Evolutionary conservation across 2,113 vertebrate species (phyloP).

Genomic region (Cisticola juncidis): DNA sequence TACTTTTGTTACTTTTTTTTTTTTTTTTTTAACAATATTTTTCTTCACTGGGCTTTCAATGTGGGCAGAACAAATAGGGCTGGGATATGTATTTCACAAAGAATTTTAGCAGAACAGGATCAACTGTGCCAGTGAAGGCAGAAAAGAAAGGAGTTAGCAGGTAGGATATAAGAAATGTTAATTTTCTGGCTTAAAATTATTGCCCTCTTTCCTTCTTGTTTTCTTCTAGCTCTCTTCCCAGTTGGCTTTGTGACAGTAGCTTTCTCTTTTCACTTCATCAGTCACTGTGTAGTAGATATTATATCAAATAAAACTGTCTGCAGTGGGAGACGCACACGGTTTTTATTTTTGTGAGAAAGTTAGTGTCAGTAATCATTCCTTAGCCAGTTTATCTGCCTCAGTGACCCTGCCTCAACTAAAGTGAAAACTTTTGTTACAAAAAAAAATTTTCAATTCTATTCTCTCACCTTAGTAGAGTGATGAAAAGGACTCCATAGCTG

Average conservation of each 20-base stretch:
- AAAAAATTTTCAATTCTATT: slow-evolving; percentile 41
- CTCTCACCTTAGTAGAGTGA: not conserved
- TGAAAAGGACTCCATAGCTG: not conserved
- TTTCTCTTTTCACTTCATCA: slow-evolving; percentile 36
- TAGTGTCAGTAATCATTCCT: slow-evolving; percentile 38
- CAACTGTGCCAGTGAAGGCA: not conserved
- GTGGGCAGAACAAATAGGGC: not conserved
- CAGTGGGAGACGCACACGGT: not conserved
- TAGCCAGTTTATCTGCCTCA: slow-evolving; percentile 19
- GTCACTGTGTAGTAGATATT: not conserved
- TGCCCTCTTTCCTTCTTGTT: not conserved
- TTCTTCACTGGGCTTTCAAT: not conserved
- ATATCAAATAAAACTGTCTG: slow-evolving; percentile 34
- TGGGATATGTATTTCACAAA: not conserved
- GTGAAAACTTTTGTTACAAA: slow-evolving; percentile 22
- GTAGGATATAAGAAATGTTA: not conserved
- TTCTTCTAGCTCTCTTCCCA: slow-evolving; percentile 15
- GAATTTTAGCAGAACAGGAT: not conserved
- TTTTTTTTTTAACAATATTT: not conserved
- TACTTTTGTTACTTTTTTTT: not conserved
- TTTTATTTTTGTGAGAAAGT: slow-evolving; percentile 52
- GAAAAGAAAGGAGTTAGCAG: not conserved
- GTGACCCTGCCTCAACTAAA: slow-evolving; percentile 7
- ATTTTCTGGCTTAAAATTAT: slow-evolving; percentile 14
- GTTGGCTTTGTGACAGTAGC: slow-evolving; percentile 19